Base-by-base conservation (phyloP, 1,140 invertebrate species). In the Drosophila pseudoananassae region DNA sequence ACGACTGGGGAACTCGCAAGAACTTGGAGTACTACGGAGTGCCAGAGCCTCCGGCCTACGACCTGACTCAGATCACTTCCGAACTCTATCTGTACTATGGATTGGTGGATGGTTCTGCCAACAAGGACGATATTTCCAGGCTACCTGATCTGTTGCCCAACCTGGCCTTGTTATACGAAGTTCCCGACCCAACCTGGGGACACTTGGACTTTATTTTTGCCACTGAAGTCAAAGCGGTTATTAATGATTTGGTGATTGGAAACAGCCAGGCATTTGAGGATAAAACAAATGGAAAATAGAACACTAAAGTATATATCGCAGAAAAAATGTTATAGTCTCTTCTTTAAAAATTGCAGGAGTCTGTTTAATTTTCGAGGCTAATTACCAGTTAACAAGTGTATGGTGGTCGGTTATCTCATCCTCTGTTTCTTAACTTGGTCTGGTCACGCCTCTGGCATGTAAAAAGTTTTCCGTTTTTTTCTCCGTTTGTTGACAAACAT, bases 71-170 rank as follows among this genome's bases (percentile, higher is more conserved):
- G 63, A 93, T 96, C 12, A 93, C 93, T 1, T 49, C 77, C 6
- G 94, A 94, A 2, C 87, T 95, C 0, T 93, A 93, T 2, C 63
- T 96, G 1, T 95, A 95, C 71, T 95, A 93, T 43, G 94, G 94
- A 17, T 85, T 93, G 1, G 92, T 93, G 6, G 96, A 96, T 78
- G 93, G 92, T 85, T 88, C 94, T 0, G 92, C 93, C 10, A 90
- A 92, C 50, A 87, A 93, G 6, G 78, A 90, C 49, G 94, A 93
- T 66, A 78, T 93, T 0, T 72, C 84, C 0, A 74, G 71, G 4
- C 65, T 94, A 14, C 91, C 90, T 15, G 77, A 74, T 0, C 68
- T 90, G 23, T 66, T 95, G 12, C 74, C 82, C 0, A 93, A 93
- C 46, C 59, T 91, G 12, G 68, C 92, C 1, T 77, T 90, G 10